These are phyloP conservation scores for Anadara kagoshimensis DNA, from an alignment of 1,140 invertebrate genomes.

Conservation along the genomic window DNA sequence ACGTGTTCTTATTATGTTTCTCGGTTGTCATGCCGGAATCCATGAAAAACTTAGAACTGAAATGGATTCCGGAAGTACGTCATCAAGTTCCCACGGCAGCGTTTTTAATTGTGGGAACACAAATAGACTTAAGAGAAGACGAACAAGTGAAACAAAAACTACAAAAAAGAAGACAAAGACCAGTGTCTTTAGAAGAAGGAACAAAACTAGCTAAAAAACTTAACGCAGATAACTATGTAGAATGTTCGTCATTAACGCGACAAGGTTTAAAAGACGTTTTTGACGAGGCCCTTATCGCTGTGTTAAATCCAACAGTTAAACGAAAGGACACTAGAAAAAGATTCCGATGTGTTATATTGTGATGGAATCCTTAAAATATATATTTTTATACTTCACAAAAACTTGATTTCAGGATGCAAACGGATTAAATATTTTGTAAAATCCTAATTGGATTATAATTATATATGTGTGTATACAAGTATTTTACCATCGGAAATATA, in stretches of 20 bases:
- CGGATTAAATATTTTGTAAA: too few relatives aligned
- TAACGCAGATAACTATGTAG: slow-evolving; percentile 91
- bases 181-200: slow-evolving; percentile 85
- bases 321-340: slow-evolving; percentile 24
- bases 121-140: slow-evolving; percentile 67
- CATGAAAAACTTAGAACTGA: slow-evolving; percentile 98
- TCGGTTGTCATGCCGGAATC: slow-evolving; percentile 99
- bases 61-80: slow-evolving; percentile 79
- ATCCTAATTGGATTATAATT: too few relatives aligned
- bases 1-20: slow-evolving; percentile 99
- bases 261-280: slow-evolving; percentile 65
- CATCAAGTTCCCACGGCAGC: slow-evolving; percentile 86
- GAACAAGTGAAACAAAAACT: slow-evolving; percentile 83
- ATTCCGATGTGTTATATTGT: slow-evolving; percentile 50
- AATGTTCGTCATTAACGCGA: slow-evolving; percentile 86
- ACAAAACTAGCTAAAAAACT: slow-evolving; percentile 79
- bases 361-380: too few relatives aligned
- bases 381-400: too few relatives aligned
- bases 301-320: slow-evolving; percentile 56
- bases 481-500: too few relatives aligned
- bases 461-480: too few relatives aligned
- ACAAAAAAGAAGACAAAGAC: slow-evolving; percentile 89
- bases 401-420: too few relatives aligned
- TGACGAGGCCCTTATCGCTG: slow-evolving; percentile 62
- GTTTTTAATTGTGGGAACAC: slow-evolving; percentile 84